A percentile compares a stretch with the other conserved stretches of the same genome.
Conservation (phyloP, 2,888 invertebrate species). For the Malacosoma neustria region DNA sequence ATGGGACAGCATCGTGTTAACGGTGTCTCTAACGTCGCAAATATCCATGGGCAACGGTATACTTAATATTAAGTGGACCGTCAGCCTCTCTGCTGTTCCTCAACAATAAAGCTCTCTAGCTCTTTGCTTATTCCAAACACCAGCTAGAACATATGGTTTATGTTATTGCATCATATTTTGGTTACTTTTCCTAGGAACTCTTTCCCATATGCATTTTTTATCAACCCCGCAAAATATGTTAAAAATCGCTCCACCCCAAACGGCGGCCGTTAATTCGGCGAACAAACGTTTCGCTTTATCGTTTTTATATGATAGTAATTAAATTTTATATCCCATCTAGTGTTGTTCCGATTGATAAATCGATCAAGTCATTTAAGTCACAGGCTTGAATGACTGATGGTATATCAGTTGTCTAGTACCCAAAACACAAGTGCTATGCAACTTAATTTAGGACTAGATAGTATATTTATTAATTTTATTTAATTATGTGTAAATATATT, state of each 20-base stretch:
- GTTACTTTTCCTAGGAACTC: too few species aligned
- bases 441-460: too few species aligned
- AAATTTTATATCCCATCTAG: background rate
- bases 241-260: background rate
- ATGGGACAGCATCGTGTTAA: background rate
- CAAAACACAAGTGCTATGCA: too few species aligned
- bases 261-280: background rate
- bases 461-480: too few species aligned
- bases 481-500: too few species aligned
- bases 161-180: too few species aligned
- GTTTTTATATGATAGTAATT: background rate
- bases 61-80: background rate
- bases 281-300: background rate
- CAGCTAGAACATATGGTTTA: too few species aligned
- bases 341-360: background rate
- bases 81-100: background rate
- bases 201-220: too few species aligned
- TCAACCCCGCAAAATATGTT: background rate
- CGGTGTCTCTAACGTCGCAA: background rate
- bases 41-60: background rate
- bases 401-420: too few species aligned
- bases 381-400: too few species aligned
- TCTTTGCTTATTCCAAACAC: too few species aligned
- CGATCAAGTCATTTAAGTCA: background rate
- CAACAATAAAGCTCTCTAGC: too few species aligned